A percentile compares a stretch with the other conserved stretches of the same genome.
Conservation (phyloP, 1,140 invertebrate species). For the Anastrepha obliqua region DNA sequence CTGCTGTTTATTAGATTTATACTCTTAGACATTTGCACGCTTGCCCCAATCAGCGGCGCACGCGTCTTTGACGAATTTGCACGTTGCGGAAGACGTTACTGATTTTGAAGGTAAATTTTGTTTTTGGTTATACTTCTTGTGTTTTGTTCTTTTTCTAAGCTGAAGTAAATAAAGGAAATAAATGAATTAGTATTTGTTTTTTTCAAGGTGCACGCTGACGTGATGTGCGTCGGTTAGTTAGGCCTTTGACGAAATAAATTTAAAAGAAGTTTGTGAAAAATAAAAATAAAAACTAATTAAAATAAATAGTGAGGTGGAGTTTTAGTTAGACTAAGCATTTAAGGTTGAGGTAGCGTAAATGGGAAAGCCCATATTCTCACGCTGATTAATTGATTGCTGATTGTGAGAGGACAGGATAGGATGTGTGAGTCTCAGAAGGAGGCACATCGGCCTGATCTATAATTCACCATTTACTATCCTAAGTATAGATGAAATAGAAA, state of each 20-base stretch:
- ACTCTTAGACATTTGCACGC: neutral
- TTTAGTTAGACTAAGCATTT: too few relatives aligned
- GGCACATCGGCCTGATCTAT: too few relatives aligned
- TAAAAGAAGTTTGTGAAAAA: neutral
- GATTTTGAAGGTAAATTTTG: slow-evolving; percentile 19
- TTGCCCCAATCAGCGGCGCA: slow-evolving; percentile 5
- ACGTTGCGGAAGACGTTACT: slow-evolving; percentile 12
- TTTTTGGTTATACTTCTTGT: neutral
- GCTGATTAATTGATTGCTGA: too few relatives aligned
- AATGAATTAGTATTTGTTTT: neutral
- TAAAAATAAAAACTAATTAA: neutral
- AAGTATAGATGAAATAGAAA: too few relatives aligned
- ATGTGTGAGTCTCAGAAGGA: too few relatives aligned
- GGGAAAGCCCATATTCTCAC: too few relatives aligned
- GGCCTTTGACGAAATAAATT: neutral
- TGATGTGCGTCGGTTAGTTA: slow-evolving; percentile 1
- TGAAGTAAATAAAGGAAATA: neutral
- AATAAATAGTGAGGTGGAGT: too few relatives aligned
- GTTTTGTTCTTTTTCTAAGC: neutral
- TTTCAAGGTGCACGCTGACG: slow-evolving; percentile 22
- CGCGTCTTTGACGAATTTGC: slow-evolving; percentile 34
- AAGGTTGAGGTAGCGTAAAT: too few relatives aligned
- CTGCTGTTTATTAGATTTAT: too few relatives aligned
- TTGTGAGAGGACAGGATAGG: too few relatives aligned
- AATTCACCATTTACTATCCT: too few relatives aligned